Base-by-base conservation (phyloP, 92 coral and sea anemone genomes). In the Umimayanthus kanabou region DNA sequence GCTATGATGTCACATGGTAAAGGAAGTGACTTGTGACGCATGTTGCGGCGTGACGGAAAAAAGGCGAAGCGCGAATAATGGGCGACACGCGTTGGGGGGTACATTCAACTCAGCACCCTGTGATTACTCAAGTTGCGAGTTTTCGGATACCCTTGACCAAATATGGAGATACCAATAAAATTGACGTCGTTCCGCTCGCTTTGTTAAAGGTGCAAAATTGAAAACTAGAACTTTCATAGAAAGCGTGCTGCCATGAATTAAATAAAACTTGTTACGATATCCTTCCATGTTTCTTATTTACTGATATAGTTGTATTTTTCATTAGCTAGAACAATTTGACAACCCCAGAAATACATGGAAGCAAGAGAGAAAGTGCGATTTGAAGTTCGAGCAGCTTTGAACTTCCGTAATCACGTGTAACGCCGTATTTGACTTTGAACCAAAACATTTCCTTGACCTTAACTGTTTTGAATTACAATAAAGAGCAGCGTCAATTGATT, bases 11-110 rank as follows among this genome's bases (percentile, higher is more conserved):
- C 71, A 66, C 9, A 55, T 28, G 30, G 37, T 57, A 57, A 80
- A 80, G 84, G 70, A 14, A 39, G 47, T 18, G 71, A 18, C 15
- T 50, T 53, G 72, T 80, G 84, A 80, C 84, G 84, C 84, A 57
- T 6, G 15, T 16, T 3, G 20, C 3, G n/a, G 39, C 61, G 84
- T 80, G 84, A 80, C 71, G 47, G 72, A 80, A 49, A 33, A 80
- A 47, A 57, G 47, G 71, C 23, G 45, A 64, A 39, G 13, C 25
- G 30, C 5, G 25, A 49, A 33, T 4, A 18, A 18, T 33, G 22
- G 57, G 14, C 45, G 61, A 33, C 16, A 57, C 84, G 26, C 72
- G n/a, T 3, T 18, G 23, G 20, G 37, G 20, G 18, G 11, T 53
- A 10, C 20, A 53, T 53, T 53, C 58, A 53, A 53, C 13, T 29